Percentiles rank a stretch among this genome's conserved stretches.
phyloP scores from a whole-genome alignment of 2,888 invertebrate species.

The Epiblema foenella region DNA sequence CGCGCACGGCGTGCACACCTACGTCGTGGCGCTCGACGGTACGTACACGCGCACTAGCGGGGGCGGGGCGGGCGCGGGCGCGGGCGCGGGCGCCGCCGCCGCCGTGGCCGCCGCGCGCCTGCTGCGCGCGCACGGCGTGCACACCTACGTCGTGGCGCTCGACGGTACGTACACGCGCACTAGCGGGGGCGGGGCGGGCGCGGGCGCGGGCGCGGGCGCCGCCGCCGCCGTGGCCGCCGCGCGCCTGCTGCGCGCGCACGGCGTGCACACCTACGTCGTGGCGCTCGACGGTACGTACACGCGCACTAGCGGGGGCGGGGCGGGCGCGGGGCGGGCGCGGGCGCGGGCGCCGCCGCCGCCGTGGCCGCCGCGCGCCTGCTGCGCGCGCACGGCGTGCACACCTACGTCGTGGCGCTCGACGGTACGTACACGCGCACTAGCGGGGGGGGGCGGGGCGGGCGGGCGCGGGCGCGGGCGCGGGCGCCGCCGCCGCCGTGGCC shows the following conservation, averaged over 20 bases:
- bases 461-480: constrained; percentile 88
- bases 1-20: constrained; percentile 87
- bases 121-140: constrained; percentile 90
- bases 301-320: constrained; percentile 94
- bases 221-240: constrained; percentile 88
- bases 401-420: constrained; percentile 55
- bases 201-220: constrained; percentile 85
- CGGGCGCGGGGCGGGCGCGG: constrained; percentile 88
- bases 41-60: constrained; percentile 89
- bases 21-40: constrained; percentile 55
- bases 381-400: constrained; percentile 88
- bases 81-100: constrained; percentile 77
- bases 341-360: constrained; percentile 79
- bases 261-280: constrained; percentile 72
- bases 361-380: constrained; percentile 92
- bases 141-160: constrained; percentile 55
- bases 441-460: constrained; percentile 91
- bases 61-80: constrained; percentile 89
- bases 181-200: constrained; percentile 92
- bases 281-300: constrained; percentile 8
- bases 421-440: constrained; percentile 87
- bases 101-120: constrained; percentile 92
- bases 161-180: constrained; percentile 82
- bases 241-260: constrained; percentile 92
- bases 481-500: constrained; percentile 83